phyloP scores from a whole-genome alignment of 2,797 vertebrate genomes.

The Acanthis flammea region DNA sequence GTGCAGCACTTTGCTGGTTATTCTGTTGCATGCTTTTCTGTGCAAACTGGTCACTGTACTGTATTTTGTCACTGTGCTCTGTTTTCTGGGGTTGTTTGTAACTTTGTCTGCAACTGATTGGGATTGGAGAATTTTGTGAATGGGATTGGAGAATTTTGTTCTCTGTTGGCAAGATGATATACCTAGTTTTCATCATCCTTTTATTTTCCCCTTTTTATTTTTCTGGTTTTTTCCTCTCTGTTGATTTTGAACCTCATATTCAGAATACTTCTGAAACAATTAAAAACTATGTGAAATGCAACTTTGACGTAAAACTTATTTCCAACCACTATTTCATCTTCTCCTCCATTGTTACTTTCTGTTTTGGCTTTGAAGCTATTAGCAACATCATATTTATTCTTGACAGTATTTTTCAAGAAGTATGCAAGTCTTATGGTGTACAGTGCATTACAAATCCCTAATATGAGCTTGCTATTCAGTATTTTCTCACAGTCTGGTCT shows the following conservation, averaged over 20 bases:
- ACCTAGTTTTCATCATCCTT: fast-evolving
- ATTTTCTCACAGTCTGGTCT: not conserved
- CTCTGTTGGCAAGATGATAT: not conserved
- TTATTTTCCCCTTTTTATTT: not conserved
- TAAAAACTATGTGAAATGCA: not conserved
- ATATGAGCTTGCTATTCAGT: not conserved
- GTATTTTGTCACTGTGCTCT: not conserved
- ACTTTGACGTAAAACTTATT: not conserved
- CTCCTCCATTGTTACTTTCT: not conserved
- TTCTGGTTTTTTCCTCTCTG: fast-evolving
- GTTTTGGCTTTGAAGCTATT: not conserved
- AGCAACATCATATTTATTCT: not conserved
- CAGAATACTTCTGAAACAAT: not conserved
- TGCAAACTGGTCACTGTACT: not conserved
- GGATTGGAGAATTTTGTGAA: not conserved
- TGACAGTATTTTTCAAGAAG: not conserved
- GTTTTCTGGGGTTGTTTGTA: not conserved
- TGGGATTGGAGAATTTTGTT: not conserved
- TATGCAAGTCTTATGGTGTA: not conserved
- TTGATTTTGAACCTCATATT: not conserved
- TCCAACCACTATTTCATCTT: not conserved
- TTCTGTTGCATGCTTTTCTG: not conserved
- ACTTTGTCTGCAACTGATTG: not conserved
- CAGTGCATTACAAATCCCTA: not conserved
- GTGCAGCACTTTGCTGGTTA: not conserved